Conservation (phyloP, 2,888 invertebrate species). For the Stenchaetothrips biformis region DNA sequence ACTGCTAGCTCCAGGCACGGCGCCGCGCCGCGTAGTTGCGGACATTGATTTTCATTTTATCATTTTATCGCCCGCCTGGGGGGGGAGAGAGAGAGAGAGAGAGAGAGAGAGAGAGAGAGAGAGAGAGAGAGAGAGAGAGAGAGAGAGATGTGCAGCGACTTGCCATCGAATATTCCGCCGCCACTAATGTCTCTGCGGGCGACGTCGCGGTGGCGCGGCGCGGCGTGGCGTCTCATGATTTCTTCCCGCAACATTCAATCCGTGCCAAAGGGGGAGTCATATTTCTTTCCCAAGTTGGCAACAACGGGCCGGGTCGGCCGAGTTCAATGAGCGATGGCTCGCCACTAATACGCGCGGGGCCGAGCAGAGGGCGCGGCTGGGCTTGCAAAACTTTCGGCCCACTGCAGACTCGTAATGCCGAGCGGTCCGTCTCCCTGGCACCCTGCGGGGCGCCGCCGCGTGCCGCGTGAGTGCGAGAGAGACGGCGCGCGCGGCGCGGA, state of each 20-base stretch:
- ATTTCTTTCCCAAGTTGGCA: slow-evolving; percentile 13
- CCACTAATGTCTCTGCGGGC: not conserved
- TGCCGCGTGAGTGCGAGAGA: too few relatives aligned
- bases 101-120: too few relatives aligned
- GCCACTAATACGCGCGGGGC: not conserved
- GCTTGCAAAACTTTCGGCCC: not conserved
- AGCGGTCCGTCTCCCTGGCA: too few relatives aligned
- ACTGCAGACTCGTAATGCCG: not conserved
- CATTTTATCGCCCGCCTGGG: too few relatives aligned
- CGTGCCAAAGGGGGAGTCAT: slow-evolving; percentile 4
- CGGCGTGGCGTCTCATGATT: not conserved
- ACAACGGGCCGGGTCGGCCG: not conserved
- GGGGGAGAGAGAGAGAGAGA: too few relatives aligned
- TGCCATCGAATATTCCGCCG: not conserved
- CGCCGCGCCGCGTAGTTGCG: too few relatives aligned
- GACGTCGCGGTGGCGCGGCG: not conserved
- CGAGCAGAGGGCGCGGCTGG: not conserved
- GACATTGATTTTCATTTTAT: too few relatives aligned
- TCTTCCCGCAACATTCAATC: slow-evolving; percentile 18
- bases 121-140: too few relatives aligned
- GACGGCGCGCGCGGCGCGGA: too few relatives aligned
- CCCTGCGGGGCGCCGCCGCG: too few relatives aligned
- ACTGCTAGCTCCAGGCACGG: too few relatives aligned
- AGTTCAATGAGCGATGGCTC: not conserved
- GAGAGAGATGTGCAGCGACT: too few relatives aligned